These are phyloP conservation scores for Rhopalosiphum maidis DNA, from an alignment of 1,140 invertebrate genomes.

Conservation along the genomic window DNA sequence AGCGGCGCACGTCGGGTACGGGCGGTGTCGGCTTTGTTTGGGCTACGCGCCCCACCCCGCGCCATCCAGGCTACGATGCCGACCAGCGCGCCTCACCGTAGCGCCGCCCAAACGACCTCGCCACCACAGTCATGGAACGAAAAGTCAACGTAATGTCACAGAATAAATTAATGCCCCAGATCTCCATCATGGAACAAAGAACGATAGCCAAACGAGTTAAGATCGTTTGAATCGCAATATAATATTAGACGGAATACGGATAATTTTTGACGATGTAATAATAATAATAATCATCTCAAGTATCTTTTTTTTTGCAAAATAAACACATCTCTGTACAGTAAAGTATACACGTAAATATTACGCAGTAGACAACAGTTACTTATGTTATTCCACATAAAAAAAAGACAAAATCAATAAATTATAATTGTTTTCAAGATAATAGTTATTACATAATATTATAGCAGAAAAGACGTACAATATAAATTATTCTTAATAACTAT, in stretches of 20 bases:
- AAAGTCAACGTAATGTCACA: neutral
- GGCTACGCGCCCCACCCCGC: conserved; percentile 1
- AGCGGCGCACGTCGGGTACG: conserved; percentile 37
- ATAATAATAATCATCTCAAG: too few relatives aligned
- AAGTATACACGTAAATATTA: neutral
- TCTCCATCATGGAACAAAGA: neutral
- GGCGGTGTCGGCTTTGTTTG: conserved; percentile 53
- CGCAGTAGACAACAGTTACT: neutral
- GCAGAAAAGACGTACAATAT: too few relatives aligned
- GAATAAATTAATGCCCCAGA: neutral
- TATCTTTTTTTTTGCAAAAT: neutral
- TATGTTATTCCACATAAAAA: neutral
- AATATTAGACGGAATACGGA: too few relatives aligned
- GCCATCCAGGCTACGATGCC: neutral
- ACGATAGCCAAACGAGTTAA: neutral
- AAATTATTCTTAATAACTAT: neutral
- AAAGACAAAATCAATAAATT: neutral
- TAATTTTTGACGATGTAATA: too few relatives aligned
- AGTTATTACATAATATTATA: neutral
- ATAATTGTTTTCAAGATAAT: neutral
- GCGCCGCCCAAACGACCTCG: conserved; percentile 42
- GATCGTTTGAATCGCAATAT: neutral
- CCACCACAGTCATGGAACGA: neutral
- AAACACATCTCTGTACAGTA: neutral
- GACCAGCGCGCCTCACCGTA: neutral